Evolutionary conservation across 1,140 invertebrate species (phyloP), one percentile per base, ranked within the genome.

Genomic region (Sitobion miscanthi): DNA sequence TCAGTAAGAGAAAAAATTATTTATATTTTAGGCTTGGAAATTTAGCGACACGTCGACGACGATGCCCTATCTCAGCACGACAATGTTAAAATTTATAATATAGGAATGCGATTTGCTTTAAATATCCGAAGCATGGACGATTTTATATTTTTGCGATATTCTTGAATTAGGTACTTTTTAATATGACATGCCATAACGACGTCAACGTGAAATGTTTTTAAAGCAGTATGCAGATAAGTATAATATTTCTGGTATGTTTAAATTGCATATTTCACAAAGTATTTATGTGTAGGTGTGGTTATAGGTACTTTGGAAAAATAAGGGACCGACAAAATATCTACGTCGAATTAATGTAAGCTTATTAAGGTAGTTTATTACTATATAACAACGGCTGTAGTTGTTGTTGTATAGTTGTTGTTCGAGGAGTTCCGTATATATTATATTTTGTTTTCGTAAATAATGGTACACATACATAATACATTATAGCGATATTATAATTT

Each of bases 191-290:
- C 62, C 30, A 69, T n/a, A n/a, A 69, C 11, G 30, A n/a, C 30
- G 62, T 69, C 62, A 69, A 69, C 62, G 30, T n/a, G 62, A n/a
- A n/a, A 17, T 77, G 4, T 77, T n/a, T 77, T 77, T 77, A n/a
- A 77, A 77, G 14, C 62, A 30, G 62, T n/a, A 35, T 77, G 62
- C 62, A n/a, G 5, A 77, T 77, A n/a, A n/a, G 62, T 35, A 54
- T 77, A 77, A 54, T 77, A 77, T n/a, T 77, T n/a, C n/a, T 77
- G 62, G 62, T n/a, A 77, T 77, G 30, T 77, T n/a, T 77, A 77
- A 77, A 77, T 14, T 77, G 62, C 62, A 77, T 77, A n/a, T 77
- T 77, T 77, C 62, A 35, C 11, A 77, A n/a, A 77, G 14, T 77
- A 77, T 69, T 69, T 69, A n/a, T 14, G 62, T 3, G 30, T n/a